Evolutionary conservation across 2,888 invertebrate genomes (phyloP), one percentile per base, ranked within the genome.

Genomic region (Metallyticus violacea): DNA sequence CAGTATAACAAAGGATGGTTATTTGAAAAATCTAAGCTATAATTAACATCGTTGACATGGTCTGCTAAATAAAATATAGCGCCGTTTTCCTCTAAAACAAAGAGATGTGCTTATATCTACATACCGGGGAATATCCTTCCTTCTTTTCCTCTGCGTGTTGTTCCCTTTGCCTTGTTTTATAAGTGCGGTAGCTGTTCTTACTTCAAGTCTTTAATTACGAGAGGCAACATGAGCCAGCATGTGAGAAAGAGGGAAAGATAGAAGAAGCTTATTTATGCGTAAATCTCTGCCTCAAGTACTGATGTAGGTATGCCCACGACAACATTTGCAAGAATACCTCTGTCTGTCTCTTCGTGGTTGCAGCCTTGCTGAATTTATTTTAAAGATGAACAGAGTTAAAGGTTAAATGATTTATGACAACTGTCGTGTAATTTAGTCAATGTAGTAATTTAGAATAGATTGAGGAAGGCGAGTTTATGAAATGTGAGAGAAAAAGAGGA

Each of bases 321-420:
- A 62, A 62, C 40, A n/a, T n/a, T n/a, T n/a, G n/a, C n/a, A n/a
- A n/a, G n/a, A n/a, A n/a, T n/a, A n/a, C n/a, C n/a, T n/a, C n/a
- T n/a, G n/a, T n/a, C n/a, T n/a, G n/a, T n/a, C n/a, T n/a, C 40
- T 9, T 4, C 28, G 6, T 30, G 81, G 7, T 7, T 22, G 27
- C 27, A 83, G 83, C 77, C 77, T 28, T 77, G 28, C 9, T 77
- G 77, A 6, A 77, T 62, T 83, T 77, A 28, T 28, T 62, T 62
- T 62, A 62, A 62, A 62, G 40, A 62, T 28, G 77, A 26, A 83
- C 6, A 83, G 77, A 83, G 76, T 9, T 22, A 76, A 62, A 26
- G 4, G 26, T 22, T 76, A 76, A 82, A 82, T 77, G 77, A 77
- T 83, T 83, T 83, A 83, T 83, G 76, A 83, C 77, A 83, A 83